Conservation (phyloP, 1,140 invertebrate species). For the Protaetia brevitarsis region DNA sequence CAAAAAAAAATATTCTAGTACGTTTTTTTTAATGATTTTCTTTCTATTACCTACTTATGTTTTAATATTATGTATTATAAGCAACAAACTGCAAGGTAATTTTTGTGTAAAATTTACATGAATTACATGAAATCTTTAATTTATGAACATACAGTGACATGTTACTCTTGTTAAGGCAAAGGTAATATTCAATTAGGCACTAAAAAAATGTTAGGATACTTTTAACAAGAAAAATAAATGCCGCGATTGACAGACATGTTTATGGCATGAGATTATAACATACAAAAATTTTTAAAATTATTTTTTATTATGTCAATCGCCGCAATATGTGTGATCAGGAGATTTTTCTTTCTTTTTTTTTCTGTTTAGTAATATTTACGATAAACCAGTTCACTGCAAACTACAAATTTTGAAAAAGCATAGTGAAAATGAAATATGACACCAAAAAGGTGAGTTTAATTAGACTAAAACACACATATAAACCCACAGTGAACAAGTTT, state of each 20-base stretch:
- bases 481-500: slow-evolving; percentile 18
- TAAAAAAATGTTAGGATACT: slow-evolving; percentile 16
- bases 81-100: slow-evolving; percentile 22
- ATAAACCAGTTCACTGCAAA: slow-evolving; percentile 13
- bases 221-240: slow-evolving; percentile 1
- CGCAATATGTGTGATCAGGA: background rate
- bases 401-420: slow-evolving; percentile 1
- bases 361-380: background rate
- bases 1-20: background rate
- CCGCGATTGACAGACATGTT: background rate
- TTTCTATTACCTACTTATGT: slow-evolving; percentile 3
- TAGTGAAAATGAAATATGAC: slow-evolving; percentile 8
- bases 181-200: slow-evolving; percentile 16
- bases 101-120: slow-evolving; percentile 17
- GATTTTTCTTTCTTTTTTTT: background rate
- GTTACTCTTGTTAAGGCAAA: slow-evolving; percentile 19
- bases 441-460: slow-evolving; percentile 14
- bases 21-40: slow-evolving; percentile 9
- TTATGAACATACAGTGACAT: background rate
- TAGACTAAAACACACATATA: slow-evolving; percentile 14
- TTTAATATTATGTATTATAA: slow-evolving; percentile 20
- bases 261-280: background rate
- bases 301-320: background rate
- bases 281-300: background rate
- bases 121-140: background rate